Conservation (phyloP, 37 sponge, comb jelly and placozoan genomes). For the Dysidea cf. avara region DNA sequence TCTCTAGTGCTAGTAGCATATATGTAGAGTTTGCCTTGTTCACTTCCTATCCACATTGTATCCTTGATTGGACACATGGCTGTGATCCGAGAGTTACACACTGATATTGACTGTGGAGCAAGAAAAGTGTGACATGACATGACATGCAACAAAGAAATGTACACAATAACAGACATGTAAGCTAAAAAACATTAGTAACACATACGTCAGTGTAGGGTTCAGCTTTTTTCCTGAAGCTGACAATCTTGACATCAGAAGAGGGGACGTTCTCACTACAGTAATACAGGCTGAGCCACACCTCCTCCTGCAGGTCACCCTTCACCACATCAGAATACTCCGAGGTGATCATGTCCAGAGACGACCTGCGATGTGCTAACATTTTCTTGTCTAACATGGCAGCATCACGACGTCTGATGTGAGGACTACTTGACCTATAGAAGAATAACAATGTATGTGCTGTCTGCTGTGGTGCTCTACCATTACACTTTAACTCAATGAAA, state of each 20-base stretch:
- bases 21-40: constrained; percentile 55
- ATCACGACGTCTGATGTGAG: constrained; percentile 1
- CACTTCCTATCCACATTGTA: constrained; percentile 77
- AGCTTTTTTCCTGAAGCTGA: constrained; percentile 66
- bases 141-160: not conserved
- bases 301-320: constrained; percentile 70
- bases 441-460: too few relatives aligned
- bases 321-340: constrained; percentile 44
- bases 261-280: not conserved
- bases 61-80: constrained; percentile 64
- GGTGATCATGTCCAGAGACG: too few relatives aligned
- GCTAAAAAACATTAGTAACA: not conserved
- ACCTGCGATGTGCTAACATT: not conserved
- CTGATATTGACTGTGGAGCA: constrained; percentile 33
- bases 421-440: too few relatives aligned
- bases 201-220: constrained; percentile 30
- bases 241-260: constrained; percentile 33
- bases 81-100: constrained; percentile 42
- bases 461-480: too few relatives aligned
- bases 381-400: not conserved
- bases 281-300: constrained; percentile 65
- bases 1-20: constrained; percentile 49
- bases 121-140: not conserved
- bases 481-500: too few relatives aligned
- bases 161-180: not conserved